These are phyloP conservation scores for Synergus umbraculus DNA, from an alignment of 2,888 invertebrate genomes.

Conservation along the genomic window DNA sequence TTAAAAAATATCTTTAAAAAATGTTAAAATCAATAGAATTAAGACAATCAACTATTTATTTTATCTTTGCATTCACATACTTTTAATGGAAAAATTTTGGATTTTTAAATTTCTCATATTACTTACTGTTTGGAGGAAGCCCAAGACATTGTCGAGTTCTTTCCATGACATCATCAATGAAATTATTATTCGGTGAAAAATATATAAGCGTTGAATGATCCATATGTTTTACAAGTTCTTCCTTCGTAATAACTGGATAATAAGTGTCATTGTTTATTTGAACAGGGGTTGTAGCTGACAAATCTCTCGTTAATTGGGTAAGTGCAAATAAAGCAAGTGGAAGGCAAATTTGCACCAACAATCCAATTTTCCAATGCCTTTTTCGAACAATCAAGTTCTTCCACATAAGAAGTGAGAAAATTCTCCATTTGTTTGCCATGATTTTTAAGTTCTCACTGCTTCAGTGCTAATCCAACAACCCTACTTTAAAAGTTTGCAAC, in stretches of 20 bases:
- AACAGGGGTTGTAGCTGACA: slow-evolving; percentile 58
- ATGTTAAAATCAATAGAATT: not conserved
- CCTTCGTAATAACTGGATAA: slow-evolving; percentile 55
- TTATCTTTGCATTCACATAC: slow-evolving; percentile 8
- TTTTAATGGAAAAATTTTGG: slow-evolving; percentile 41
- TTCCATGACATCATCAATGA: slow-evolving; percentile 63
- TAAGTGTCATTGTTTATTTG: slow-evolving; percentile 60
- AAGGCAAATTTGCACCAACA: slow-evolving; percentile 68
- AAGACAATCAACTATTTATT: not conserved
- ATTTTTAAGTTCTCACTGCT: not conserved
- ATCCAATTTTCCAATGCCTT: slow-evolving; percentile 67
- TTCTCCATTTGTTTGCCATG: slow-evolving; percentile 52
- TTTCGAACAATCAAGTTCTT: slow-evolving; percentile 72
- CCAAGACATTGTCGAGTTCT: slow-evolving; percentile 61
- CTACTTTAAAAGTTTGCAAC: not conserved
- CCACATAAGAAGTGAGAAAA: slow-evolving; percentile 67
- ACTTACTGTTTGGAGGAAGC: slow-evolving; percentile 61
- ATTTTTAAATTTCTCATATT: slow-evolving; percentile 12
- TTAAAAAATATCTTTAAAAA: not conserved
- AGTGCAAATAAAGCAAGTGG: slow-evolving; percentile 67
- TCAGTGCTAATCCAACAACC: not conserved
- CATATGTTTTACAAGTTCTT: slow-evolving; percentile 34
- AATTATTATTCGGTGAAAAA: slow-evolving; percentile 65
- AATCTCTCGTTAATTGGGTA: slow-evolving; percentile 65
- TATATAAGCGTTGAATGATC: slow-evolving; percentile 57